These are phyloP conservation scores for Drosophila bipectinata DNA, from an alignment of 1,140 invertebrate species.

Conservation along the genomic window DNA sequence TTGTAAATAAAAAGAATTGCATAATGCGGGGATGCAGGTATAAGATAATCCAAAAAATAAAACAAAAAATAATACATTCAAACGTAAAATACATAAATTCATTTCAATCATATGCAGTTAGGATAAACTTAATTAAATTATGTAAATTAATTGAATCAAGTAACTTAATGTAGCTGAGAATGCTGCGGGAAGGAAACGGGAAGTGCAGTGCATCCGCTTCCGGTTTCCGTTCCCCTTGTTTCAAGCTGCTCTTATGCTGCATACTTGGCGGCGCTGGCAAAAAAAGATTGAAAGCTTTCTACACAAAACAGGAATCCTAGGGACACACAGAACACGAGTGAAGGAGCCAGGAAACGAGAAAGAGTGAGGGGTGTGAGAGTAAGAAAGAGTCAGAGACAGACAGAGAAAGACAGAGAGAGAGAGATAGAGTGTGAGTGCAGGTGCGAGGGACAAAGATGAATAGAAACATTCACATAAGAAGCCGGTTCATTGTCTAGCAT, in stretches of 20 bases:
- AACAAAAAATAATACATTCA: conserved; percentile 37
- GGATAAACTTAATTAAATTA: conserved; percentile 44
- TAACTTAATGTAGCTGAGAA: conserved; percentile 39
- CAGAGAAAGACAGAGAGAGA: conserved; percentile 16
- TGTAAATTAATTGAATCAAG: conserved; percentile 54
- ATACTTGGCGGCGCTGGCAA: conserved; percentile 41
- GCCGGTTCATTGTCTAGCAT: conserved; percentile 47
- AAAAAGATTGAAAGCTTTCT: conserved; percentile 48
- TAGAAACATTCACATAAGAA: conserved; percentile 52
- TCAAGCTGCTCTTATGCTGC: conserved; percentile 26
- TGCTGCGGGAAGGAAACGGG: conserved; percentile 41
- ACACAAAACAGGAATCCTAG: conserved; percentile 67
- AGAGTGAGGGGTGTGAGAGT: conserved; percentile 1
- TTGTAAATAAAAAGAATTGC: not conserved
- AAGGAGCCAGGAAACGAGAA: conserved; percentile 2
- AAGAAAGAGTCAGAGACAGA: not conserved
- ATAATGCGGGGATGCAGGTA: conserved; percentile 21
- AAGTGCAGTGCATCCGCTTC: conserved; percentile 5
- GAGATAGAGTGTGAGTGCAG: conserved; percentile 20
- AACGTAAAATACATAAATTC: conserved; percentile 47
- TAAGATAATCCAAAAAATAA: conserved; percentile 30
- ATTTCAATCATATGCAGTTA: conserved; percentile 54
- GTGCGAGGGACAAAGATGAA: conserved; percentile 34
- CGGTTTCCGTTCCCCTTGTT: conserved; percentile 8
- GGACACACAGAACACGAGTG: conserved; percentile 17